Evolutionary conservation across 2,888 invertebrate species (phyloP), one percentile per base, ranked within the genome.

Genomic region (Xestia sexstrigata): DNA sequence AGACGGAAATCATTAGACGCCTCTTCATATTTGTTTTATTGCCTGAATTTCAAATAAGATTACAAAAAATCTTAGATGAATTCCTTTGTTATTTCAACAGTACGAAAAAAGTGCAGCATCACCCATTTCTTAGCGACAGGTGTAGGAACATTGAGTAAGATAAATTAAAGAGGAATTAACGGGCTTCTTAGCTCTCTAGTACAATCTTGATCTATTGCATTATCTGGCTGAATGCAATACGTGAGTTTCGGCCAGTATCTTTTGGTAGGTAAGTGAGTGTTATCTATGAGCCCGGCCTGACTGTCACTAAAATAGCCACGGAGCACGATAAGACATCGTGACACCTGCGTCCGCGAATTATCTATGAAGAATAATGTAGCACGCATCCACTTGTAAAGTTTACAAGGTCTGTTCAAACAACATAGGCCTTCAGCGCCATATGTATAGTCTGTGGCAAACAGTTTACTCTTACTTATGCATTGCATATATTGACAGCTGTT

Each of bases 231-330:
- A 71, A 77, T 77, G 69, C 82, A 87, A 65, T 77, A 70, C 78
- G 73, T 78, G 75, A 52, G 69, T 72, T 72, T 79, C 6, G 63
- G 78, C 65, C 66, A 67, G 63, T 87, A 83, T 83, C 73, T 78
- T 70, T 79, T 55, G 70, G 79, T 85, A 79, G 79, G 83, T 82
- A 85, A 83, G 78, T 78, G 75, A 76, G 81, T 81, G 88, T 90
- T 92, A 91, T 90, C 87, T 78, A 26, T 67, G 39, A 75, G 73
- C 76, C 70, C 71, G 30, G 73, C 45, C 79, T 87, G 87, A 86
- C 87, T 89, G 79, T 71, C 84, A 88, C 90, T 88, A 89, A 91
- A 92, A 92, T 92, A 91, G 89, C 89, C 84, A 77, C 80, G 60
- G 73, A 72, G 70, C 65, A 55, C 69, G 91, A 90, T 92, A 91